Evolutionary conservation across 2,888 invertebrate species (phyloP), one percentile per base, ranked within the genome.

Genomic region (Caenorhabditis angaria): DNA sequence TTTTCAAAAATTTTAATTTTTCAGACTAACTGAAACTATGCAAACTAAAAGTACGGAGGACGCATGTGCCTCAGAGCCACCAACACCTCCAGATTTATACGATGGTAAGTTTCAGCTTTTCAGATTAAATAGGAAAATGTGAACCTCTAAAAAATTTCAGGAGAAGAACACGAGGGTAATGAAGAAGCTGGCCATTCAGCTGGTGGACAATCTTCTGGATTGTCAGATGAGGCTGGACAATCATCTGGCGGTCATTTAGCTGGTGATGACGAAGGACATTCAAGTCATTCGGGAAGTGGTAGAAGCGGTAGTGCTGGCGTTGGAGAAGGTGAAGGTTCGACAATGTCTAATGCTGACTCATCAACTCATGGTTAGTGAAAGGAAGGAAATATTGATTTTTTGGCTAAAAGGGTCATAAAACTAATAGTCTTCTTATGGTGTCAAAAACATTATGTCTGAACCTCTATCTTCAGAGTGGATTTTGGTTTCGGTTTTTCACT

Each of bases 191-290:
- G 41, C 14, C 58, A 47, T 18, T 58, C 58, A 8, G n/a, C 54
- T 54, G 54, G 54, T 54, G 53, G 53, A 25, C 28, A 51, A 10
- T 51, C 51, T 6, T 51, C 51, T 51, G 51, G 51, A 51, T 22
- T 51, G 20, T 22, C 51, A 4, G 51, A 51, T 22, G 51, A 51
- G 51, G 51, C 22, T 10, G 51, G 51, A 22, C 51, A 51, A 25
- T 51, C 51, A 6, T 51, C 51, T 2, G 51, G 24, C 10, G 51
- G 24, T 25, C 51, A 51, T 14, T 41, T 41, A 18, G 41, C 14
- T 41, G 41, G 41, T 12, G 41, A 41, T 14, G 41, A 41, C 5
- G 41, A 41, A 41, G 41, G 41, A 2, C 41, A 41, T 41, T 41
- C 41, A 14, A 14, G 41, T 41, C 41, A 41, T 41, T 41, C 41